Evolutionary conservation across 2,888 invertebrate species (phyloP).

Genomic region (Metallyticus violacea): DNA sequence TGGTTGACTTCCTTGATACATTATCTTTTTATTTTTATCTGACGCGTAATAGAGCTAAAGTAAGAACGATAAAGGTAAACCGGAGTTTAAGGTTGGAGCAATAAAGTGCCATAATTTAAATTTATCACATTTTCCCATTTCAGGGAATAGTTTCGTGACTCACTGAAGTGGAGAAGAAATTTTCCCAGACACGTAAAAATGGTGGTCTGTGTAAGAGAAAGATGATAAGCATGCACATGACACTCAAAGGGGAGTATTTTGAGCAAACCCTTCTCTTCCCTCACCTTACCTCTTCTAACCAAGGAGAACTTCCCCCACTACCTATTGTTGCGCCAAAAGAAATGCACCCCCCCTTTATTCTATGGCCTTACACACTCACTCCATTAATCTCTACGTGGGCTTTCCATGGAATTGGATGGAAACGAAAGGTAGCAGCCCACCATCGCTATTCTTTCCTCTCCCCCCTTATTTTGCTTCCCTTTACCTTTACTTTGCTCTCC

Average conservation of each 20-base stretch:
- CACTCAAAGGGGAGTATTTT: not conserved
- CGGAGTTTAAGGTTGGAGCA: not conserved
- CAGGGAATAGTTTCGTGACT: not conserved
- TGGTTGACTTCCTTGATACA: too few relatives aligned
- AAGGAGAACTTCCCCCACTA: not conserved
- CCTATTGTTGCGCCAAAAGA: not conserved
- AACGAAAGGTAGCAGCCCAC: not conserved
- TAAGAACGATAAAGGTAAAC: not conserved
- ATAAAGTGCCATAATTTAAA: not conserved
- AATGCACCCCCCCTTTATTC: not conserved
- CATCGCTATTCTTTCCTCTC: not conserved
- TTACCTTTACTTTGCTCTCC: not conserved
- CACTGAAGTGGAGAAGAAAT: not conserved
- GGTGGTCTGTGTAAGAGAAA: not conserved
- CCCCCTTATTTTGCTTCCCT: not conserved
- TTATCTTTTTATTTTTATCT: not conserved
- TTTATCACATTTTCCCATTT: not conserved
- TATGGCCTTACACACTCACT: not conserved
- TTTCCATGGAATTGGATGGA: slow-evolving; percentile 8
- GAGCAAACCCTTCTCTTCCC: not conserved
- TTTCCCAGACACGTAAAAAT: not conserved
- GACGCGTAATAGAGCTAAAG: not conserved
- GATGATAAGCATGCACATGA: not conserved
- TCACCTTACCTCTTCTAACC: not conserved
- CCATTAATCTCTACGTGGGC: slow-evolving; percentile 1